A percentile compares a stretch with the other conserved stretches of the same genome.
Conservation (phyloP, 2,888 invertebrate species). For the Labia minor region DNA sequence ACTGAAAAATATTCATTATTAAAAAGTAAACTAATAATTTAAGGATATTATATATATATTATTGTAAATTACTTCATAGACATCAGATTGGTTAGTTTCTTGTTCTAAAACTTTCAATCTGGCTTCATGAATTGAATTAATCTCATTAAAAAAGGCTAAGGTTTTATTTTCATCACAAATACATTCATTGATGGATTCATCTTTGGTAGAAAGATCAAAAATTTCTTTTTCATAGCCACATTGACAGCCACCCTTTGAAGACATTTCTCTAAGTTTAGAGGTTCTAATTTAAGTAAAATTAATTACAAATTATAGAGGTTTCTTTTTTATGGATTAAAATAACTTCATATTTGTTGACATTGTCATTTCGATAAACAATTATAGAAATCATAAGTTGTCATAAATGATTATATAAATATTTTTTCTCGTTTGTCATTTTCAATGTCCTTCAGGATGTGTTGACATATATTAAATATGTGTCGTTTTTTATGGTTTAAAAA, state of each 20-base stretch:
- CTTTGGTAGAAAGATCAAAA: neutral
- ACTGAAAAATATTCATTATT: too few species aligned
- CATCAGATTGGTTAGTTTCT: slow-evolving; percentile 20
- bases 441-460: neutral
- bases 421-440: neutral
- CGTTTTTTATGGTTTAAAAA: too few species aligned
- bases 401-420: neutral
- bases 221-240: neutral
- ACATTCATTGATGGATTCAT: neutral
- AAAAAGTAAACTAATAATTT: slow-evolving; percentile 16
- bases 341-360: slow-evolving; percentile 7
- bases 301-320: neutral
- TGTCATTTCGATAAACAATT: neutral
- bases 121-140: slow-evolving; percentile 51
- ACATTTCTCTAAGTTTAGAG: neutral
- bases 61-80: slow-evolving; percentile 15
- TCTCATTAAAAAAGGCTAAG: slow-evolving; percentile 46
- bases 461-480: too few species aligned
- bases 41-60: neutral
- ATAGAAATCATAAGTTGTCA: neutral
- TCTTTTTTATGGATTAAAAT: neutral
- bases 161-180: slow-evolving; percentile 24
- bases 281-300: neutral
- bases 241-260: neutral
- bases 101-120: slow-evolving; percentile 47